A percentile compares a stretch with the other conserved stretches of the same genome.
phyloP scores from a whole-genome alignment of 2,888 invertebrate genomes.

The Hemaris fuciformis region DNA sequence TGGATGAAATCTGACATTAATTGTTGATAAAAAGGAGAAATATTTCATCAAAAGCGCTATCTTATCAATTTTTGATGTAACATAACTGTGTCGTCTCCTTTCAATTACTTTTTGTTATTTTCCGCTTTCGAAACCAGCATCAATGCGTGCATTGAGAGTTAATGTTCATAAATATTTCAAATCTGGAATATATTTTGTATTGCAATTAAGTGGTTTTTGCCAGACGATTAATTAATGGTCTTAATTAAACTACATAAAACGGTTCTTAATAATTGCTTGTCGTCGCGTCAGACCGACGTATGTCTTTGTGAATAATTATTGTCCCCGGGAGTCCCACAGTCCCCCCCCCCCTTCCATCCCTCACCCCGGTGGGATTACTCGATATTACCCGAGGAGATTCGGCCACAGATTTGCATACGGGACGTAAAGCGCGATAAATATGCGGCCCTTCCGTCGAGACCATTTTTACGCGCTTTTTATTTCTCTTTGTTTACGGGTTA shows the following conservation, averaged over 20 bases:
- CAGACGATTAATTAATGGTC: background rate
- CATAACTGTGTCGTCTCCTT: too few relatives aligned
- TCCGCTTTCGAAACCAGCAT: too few relatives aligned
- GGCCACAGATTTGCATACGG: constrained; percentile 8
- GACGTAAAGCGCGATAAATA: background rate
- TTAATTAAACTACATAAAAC: background rate
- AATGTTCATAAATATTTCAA: too few relatives aligned
- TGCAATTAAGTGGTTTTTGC: background rate
- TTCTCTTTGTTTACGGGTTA: constrained; percentile 15
- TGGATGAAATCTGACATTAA: too few relatives aligned
- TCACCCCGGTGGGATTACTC: constrained; percentile 8
- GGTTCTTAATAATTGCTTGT: constrained; percentile 14
- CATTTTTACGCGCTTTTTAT: constrained; percentile 11
- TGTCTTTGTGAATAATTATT: constrained; percentile 15
- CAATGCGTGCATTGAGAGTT: too few relatives aligned
- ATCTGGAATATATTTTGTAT: too few relatives aligned
- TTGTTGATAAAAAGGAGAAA: too few relatives aligned
- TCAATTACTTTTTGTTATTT: too few relatives aligned
- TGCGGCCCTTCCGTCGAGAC: background rate
- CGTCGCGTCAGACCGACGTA: constrained; percentile 6
- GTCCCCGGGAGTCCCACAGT: background rate
- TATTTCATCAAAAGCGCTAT: too few relatives aligned
- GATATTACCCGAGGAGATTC: constrained; percentile 6
- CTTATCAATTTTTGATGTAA: too few relatives aligned
- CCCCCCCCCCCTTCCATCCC: background rate